Percentiles rank a stretch among this genome's conserved stretches.
phyloP scores from a whole-genome alignment of 2,113 vertebrate genomes.

The Irena cyanogastra region DNA sequence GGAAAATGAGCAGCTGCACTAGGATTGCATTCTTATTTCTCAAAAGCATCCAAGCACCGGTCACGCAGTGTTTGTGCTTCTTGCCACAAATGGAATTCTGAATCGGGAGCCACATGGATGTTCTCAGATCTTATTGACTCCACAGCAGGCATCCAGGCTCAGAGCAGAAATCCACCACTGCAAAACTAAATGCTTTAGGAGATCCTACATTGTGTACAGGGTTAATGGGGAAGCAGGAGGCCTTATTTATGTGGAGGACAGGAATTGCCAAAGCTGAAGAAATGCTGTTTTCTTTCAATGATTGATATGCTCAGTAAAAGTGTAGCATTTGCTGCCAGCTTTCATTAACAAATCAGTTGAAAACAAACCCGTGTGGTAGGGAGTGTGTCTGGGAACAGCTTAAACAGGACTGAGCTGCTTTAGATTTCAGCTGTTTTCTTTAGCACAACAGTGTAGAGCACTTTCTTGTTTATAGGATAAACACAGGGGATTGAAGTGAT shows the following conservation, averaged over 20 bases:
- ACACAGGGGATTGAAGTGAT: slow-evolving; percentile 66
- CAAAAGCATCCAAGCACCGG: background rate
- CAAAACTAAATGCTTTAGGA: background rate
- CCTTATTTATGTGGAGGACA: slow-evolving; percentile 4
- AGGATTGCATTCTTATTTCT: background rate
- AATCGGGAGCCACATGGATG: background rate
- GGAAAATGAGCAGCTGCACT: background rate
- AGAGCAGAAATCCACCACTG: background rate
- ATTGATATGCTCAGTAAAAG: slow-evolving; percentile 55
- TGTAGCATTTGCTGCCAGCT: slow-evolving; percentile 60
- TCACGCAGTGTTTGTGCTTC: background rate
- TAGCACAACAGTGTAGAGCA: slow-evolving; percentile 66
- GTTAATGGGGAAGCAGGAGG: slow-evolving; percentile 24
- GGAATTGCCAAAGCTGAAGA: slow-evolving; percentile 38
- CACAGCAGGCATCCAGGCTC: background rate
- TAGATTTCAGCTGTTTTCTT: slow-evolving; percentile 67
- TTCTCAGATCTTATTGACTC: background rate
- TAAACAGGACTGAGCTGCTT: slow-evolving; percentile 76
- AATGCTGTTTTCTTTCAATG: slow-evolving; percentile 51
- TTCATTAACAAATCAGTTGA: slow-evolving; percentile 73
- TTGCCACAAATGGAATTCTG: background rate
- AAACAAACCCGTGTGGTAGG: slow-evolving; percentile 66
- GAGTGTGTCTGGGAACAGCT: slow-evolving; percentile 70
- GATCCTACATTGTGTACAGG: background rate
- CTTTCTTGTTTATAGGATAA: slow-evolving; percentile 79